Conservation (phyloP, 2,113 vertebrate genomes). For the Microcebus murinus region DNA sequence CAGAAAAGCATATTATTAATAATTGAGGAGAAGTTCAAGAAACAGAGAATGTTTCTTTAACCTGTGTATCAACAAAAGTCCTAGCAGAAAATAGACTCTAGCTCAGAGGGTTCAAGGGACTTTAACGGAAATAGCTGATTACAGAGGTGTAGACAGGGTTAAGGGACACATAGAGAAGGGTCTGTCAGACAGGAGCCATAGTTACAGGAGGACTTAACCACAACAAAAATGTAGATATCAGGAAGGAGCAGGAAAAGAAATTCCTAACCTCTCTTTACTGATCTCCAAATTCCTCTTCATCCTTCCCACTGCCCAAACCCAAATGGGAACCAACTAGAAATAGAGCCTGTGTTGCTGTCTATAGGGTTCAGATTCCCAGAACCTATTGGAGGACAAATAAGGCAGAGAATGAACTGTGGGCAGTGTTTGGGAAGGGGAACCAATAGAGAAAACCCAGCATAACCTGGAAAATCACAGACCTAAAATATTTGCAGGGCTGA, state of each 20-base stretch:
- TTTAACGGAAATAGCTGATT: not conserved
- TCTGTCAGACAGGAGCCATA: too few species aligned
- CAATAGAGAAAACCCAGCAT: not conserved
- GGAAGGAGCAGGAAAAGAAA: not conserved
- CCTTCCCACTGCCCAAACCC: not conserved
- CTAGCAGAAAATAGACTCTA: not conserved
- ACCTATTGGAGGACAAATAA: fast-evolving
- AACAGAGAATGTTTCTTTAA: not conserved
- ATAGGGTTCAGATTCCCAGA: not conserved
- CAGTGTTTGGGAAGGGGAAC: not conserved
- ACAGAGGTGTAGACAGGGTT: not conserved
- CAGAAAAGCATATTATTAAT: not conserved
- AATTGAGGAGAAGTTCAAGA: not conserved
- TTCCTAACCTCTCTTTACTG: not conserved
- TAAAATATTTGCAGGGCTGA: not conserved
- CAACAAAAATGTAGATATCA: not conserved
- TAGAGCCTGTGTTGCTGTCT: not conserved
- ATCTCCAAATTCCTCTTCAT: not conserved
- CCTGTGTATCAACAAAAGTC: not conserved
- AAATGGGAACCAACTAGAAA: not conserved
- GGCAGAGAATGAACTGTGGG: not conserved
- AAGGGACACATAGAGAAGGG: not conserved
- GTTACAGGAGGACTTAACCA: not conserved
- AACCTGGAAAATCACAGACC: not conserved
- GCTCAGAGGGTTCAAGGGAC: not conserved